Percentiles rank a stretch among this genome's conserved stretches.
phyloP scores from a whole-genome alignment of 1,140 invertebrate genomes.

The Agrilus planipennis region DNA sequence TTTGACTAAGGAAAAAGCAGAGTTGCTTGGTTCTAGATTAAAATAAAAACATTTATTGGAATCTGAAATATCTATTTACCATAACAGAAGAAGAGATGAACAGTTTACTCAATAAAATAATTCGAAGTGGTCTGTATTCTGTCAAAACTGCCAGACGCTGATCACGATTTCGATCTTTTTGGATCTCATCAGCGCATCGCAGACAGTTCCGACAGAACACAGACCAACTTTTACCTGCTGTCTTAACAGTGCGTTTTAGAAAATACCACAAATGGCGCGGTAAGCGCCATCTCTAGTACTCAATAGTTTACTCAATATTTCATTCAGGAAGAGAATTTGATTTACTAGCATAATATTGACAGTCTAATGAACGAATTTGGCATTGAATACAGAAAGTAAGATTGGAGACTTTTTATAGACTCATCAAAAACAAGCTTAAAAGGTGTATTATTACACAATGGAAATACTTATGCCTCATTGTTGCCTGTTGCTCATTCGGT shows the following conservation, averaged over 20 bases:
- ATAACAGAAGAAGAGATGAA: neutral
- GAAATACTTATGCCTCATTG: slow-evolving; percentile 26
- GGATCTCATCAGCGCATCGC: too few relatives aligned
- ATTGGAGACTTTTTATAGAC: slow-evolving; percentile 19
- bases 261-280: too few relatives aligned
- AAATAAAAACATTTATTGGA: slow-evolving; percentile 1
- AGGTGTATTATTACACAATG: slow-evolving; percentile 29
- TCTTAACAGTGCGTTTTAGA: too few relatives aligned
- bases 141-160: too few relatives aligned
- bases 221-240: too few relatives aligned
- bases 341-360: too few relatives aligned
- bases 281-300: too few relatives aligned
- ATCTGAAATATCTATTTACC: slow-evolving; percentile 1
- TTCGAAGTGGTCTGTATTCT: too few relatives aligned
- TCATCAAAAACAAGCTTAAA: slow-evolving; percentile 26
- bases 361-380: too few relatives aligned
- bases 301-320: slow-evolving; percentile 5
- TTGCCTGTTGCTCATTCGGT: slow-evolving; percentile 25
- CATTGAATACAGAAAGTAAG: slow-evolving; percentile 3
- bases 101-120: neutral
- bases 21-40: neutral
- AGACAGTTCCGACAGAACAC: too few relatives aligned
- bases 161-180: too few relatives aligned
- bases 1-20: slow-evolving; percentile 1
- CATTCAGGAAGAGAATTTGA: slow-evolving; percentile 1